Conservation (phyloP, 1,140 invertebrate species). For the Drosophila kikkawai region DNA sequence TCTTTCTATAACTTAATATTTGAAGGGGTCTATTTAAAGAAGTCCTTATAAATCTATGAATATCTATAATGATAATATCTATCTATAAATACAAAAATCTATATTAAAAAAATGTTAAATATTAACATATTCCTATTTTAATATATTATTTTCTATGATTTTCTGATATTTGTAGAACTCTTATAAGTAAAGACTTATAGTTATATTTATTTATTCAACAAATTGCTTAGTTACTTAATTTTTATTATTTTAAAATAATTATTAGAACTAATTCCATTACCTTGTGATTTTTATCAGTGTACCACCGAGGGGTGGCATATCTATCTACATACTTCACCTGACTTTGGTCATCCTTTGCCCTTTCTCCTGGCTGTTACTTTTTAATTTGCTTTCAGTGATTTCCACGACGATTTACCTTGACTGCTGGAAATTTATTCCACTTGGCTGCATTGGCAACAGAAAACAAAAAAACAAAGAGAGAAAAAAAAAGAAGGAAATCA, state of each 20-base stretch:
- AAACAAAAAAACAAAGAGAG: conserved; percentile 52
- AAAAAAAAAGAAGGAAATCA: background rate
- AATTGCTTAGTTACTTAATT: no score
- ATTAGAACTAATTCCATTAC: no score
- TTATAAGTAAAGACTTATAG: no score
- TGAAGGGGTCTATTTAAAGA: background rate
- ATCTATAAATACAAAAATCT: no score
- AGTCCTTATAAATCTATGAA: background rate
- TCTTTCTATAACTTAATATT: no score
- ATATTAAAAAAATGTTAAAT: no score
- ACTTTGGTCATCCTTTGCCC: conserved; percentile 32
- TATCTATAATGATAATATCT: no score
- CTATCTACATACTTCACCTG: conserved; percentile 53
- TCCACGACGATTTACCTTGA: conserved; percentile 79
- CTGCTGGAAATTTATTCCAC: conserved; percentile 78
- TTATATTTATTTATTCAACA: no score
- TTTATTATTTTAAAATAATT: no score
- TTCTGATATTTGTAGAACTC: no score
- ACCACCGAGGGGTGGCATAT: conserved; percentile 35
- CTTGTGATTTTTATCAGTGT: conserved; percentile 5
- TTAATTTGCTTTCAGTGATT: conserved; percentile 83
- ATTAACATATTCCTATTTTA: no score
- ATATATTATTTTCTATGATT: no score
- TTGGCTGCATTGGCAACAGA: conserved; percentile 78
- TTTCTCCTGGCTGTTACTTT: conserved; percentile 33